These are phyloP conservation scores for Stenotaenia linearis DNA, from an alignment of 2,888 invertebrate genomes.

Conservation along the genomic window DNA sequence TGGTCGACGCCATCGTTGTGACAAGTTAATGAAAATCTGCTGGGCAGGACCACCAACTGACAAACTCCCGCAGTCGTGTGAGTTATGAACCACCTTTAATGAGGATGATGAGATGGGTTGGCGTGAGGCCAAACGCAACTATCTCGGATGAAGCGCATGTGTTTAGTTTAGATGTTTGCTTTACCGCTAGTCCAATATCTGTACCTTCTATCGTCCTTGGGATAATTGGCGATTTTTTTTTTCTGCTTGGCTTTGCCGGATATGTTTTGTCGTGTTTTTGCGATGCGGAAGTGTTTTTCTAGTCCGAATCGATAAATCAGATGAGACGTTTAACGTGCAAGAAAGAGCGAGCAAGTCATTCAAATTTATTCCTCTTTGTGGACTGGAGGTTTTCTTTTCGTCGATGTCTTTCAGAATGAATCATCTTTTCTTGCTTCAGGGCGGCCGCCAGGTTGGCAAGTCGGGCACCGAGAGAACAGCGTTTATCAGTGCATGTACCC, in stretches of 20 bases:
- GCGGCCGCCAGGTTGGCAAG: conserved; percentile 7
- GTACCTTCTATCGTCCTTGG: neutral
- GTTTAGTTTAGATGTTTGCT: conserved; percentile 12
- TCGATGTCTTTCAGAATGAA: conserved; percentile 2
- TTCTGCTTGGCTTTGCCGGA: neutral
- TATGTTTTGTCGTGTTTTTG: conserved; percentile 1
- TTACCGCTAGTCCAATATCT: neutral
- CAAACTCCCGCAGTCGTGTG: neutral
- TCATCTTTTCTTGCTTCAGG: conserved; percentile 8
- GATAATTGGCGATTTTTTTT: neutral
- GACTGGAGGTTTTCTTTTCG: neutral
- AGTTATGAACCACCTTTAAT: conserved; percentile 16
- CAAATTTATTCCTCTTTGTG: conserved; percentile 1
- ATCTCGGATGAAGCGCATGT: conserved; percentile 2
- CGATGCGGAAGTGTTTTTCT: conserved; percentile 7
- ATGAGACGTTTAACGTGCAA: conserved; percentile 5
- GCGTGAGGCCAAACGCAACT: neutral
- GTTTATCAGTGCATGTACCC: conserved; percentile 19
- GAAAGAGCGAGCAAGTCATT: neutral
- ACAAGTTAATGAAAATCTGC: conserved; percentile 17
- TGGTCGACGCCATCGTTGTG: neutral
- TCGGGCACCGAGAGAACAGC: neutral
- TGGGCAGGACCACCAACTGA: conserved; percentile 3
- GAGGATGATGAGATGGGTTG: conserved; percentile 24
- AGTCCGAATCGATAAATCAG: conserved; percentile 24